Evolutionary conservation across 1,140 invertebrate genomes (phyloP).

Genomic region (Sinonovacula constricta): DNA sequence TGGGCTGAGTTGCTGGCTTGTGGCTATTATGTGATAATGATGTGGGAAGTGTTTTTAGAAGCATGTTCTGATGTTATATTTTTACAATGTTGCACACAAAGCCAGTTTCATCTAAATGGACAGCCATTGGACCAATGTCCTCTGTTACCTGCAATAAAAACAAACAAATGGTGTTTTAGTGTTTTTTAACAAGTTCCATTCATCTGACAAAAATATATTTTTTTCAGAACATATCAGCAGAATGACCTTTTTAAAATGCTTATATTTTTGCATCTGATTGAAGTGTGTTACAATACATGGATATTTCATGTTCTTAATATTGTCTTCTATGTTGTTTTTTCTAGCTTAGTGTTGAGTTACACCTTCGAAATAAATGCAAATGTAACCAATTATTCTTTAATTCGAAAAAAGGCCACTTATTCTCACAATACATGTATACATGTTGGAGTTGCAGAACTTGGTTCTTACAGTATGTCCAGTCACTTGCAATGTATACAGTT

Average conservation of each 20-base stretch:
- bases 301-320: not conserved
- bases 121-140: constrained; percentile 36
- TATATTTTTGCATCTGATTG: not conserved
- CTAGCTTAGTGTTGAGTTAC: too few relatives aligned
- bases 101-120: constrained; percentile 16
- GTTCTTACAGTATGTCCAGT: not conserved
- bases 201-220: not conserved
- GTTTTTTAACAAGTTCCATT: not conserved
- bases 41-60: too few relatives aligned
- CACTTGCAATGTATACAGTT: constrained; percentile 7
- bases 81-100: too few relatives aligned
- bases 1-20: too few relatives aligned
- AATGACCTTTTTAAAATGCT: not conserved
- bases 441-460: not conserved
- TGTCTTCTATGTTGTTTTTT: not conserved
- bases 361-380: too few relatives aligned
- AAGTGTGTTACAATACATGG: not conserved
- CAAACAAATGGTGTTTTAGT: too few relatives aligned
- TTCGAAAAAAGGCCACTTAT: too few relatives aligned
- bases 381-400: too few relatives aligned
- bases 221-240: not conserved
- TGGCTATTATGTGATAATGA: too few relatives aligned
- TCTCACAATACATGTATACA: too few relatives aligned
- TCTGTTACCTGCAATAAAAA: constrained; percentile 10
- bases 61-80: too few relatives aligned